Percentiles rank a stretch among this genome's conserved stretches.
Evolutionary conservation across 1,140 invertebrate species (phyloP).

Genomic region (Heterodera schachtii): DNA sequence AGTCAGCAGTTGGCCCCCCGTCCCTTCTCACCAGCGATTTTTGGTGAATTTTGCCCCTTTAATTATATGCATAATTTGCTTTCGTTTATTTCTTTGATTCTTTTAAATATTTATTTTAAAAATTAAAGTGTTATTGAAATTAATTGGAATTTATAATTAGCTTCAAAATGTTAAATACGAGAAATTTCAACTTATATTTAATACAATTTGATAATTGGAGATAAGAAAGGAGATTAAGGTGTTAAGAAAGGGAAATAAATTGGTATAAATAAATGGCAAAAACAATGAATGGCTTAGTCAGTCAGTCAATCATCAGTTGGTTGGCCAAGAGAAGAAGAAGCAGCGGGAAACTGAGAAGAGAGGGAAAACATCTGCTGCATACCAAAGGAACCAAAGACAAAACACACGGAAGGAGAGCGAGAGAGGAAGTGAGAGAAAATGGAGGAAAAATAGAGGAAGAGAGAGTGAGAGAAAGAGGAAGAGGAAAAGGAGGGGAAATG

Average conservation of each 20-base stretch:
- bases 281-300: neutral
- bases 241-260: neutral
- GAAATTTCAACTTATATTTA: too few species aligned
- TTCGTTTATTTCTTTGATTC: neutral
- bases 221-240: neutral
- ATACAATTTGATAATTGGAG: too few species aligned
- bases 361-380: neutral
- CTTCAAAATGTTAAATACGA: too few species aligned
- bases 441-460: neutral
- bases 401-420: neutral
- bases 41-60: neutral
- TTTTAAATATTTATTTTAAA: neutral
- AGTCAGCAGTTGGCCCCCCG: neutral
- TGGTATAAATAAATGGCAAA: neutral
- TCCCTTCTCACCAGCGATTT: neutral
- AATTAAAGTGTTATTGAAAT: too few species aligned
- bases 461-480: too few species aligned
- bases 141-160: too few species aligned
- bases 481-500: neutral
- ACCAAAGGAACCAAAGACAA: neutral
- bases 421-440: neutral
- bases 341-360: neutral
- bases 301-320: too few species aligned
- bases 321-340: neutral
- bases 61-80: neutral